These are phyloP conservation scores for Epizoanthus illoricatus DNA, from an alignment of 92 coral and sea anemone genomes.

Conservation along the genomic window DNA sequence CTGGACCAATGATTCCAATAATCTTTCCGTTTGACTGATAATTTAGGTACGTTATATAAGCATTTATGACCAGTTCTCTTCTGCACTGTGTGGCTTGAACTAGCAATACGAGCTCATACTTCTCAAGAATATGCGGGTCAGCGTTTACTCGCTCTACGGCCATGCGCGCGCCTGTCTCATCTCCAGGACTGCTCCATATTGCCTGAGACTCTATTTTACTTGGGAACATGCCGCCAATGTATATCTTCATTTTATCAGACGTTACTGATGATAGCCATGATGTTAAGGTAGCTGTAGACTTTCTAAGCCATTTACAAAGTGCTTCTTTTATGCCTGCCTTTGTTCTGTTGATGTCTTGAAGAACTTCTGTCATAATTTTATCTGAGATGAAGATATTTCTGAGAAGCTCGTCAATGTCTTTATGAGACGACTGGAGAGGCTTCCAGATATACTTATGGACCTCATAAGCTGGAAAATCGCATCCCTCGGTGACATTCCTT, in stretches of 20 bases:
- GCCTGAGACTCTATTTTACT: conserved; percentile 67
- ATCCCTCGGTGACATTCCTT: conserved; percentile 20
- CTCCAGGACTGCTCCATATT: conserved; percentile 84
- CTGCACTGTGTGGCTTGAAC: conserved; percentile 75
- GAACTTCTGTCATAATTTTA: conserved; percentile 47
- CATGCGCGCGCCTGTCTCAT: conserved; percentile 74
- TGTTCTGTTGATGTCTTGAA: conserved; percentile 33
- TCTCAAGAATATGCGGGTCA: conserved; percentile 48
- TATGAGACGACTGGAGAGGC: conserved; percentile 44
- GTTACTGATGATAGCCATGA: conserved; percentile 66
- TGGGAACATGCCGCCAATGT: conserved; percentile 86
- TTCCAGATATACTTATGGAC: conserved; percentile 68
- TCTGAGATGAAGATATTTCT: conserved; percentile 42
- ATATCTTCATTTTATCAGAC: conserved; percentile 44
- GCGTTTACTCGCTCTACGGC: conserved; percentile 65
- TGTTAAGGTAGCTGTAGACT: conserved; percentile 52
- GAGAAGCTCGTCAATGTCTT: conserved; percentile 58
- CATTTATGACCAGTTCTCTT: conserved; percentile 68
- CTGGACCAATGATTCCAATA: conserved; percentile 76
- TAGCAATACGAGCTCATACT: conserved; percentile 49
- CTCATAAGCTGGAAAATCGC: conserved; percentile 59
- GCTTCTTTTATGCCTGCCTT: conserved; percentile 26
- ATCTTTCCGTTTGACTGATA: conserved; percentile 53
- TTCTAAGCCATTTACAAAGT: conserved; percentile 69
- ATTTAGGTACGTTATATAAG: conserved; percentile 67